Evolutionary conservation across 2,888 invertebrate species (phyloP), one percentile per base, ranked within the genome.

Genomic region (Apamea crenata): DNA sequence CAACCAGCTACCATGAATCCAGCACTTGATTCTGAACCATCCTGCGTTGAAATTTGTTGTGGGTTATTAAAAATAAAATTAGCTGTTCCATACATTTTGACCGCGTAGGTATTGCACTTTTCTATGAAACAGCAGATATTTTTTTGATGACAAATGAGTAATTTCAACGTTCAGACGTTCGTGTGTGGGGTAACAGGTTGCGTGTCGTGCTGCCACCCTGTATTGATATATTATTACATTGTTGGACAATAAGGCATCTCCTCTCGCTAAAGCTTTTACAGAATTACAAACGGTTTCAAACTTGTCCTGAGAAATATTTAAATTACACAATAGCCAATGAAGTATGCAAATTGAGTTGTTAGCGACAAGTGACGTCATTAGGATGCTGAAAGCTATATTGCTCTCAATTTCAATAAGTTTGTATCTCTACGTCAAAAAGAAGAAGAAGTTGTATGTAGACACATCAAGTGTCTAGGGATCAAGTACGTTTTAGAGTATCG

Each of bases 301-400:
- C 50, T 50, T 44, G 32, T 25, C 29, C 29, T 56, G 53, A 61
- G 32, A 63, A 81, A 67, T 44, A 68, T 69, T 68, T 47, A 68
- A 47, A 63, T 72, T 68, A 56, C 36, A 81, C 80, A 80, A 80
- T 81, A 63, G 73, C 61, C 53, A 80, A 80, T 80, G 32, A 61
- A 80, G 47, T 63, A 74, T 74, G 81, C 53, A 68, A 68, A 80
- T 69, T n/a, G 10, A 29, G 53, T 73, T 36, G 44, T 44, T 73
- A 61, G 53, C 25, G 29, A 71, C 40, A 71, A 71, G 36, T 67
- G 73, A 44, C 47, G 47, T 73, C 73, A 61, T 81, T 68, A 73
- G 44, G 29, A 56, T 16, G n/a, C 25, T 36, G 40, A 40, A 18
- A 53, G 66, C 40, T 53, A n/a, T 21, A 72, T 56, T n/a, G 44